phyloP scores from a whole-genome alignment of 2,797 vertebrate species.

The Silurus aristotelis region DNA sequence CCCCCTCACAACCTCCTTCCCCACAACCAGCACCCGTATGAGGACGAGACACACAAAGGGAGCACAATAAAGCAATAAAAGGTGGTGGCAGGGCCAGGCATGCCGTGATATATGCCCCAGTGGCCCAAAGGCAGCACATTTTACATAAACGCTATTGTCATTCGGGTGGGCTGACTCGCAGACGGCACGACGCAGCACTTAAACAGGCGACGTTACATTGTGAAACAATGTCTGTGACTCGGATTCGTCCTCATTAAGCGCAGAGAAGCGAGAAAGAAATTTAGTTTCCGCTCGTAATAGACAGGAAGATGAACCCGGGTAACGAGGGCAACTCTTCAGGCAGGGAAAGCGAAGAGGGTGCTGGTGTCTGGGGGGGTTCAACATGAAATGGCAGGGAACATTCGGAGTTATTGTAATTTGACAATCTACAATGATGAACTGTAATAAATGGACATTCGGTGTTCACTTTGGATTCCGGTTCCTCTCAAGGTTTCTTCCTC shows the following conservation, averaged over 20 bases:
- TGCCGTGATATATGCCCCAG: slow-evolving; percentile 67
- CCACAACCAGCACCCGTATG: slow-evolving; percentile 56
- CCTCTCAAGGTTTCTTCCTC: too few relatives aligned
- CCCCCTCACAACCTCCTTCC: slow-evolving; percentile 31
- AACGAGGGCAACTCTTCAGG: background rate
- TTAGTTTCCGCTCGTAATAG: slow-evolving; percentile 38
- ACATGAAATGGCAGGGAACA: too few relatives aligned
- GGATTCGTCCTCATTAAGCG: slow-evolving; percentile 20
- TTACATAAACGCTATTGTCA: slow-evolving; percentile 79
- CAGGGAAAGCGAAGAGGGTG: too few relatives aligned
- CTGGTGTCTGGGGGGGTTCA: too few relatives aligned
- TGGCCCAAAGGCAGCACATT: slow-evolving; percentile 77
- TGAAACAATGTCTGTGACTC: slow-evolving; percentile 33
- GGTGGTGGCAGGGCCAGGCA: slow-evolving; percentile 70
- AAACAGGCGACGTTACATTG: slow-evolving; percentile 43
- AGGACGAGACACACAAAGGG: slow-evolving; percentile 69
- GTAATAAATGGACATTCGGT: too few relatives aligned
- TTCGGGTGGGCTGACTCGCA: slow-evolving; percentile 72
- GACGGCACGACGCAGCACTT: slow-evolving; percentile 59
- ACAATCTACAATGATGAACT: too few relatives aligned
- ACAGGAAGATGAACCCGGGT: slow-evolving; percentile 6
- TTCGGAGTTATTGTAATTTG: too few relatives aligned
- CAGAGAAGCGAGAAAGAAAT: background rate
- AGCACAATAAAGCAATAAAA: slow-evolving; percentile 81
- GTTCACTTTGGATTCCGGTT: too few relatives aligned